Evolutionary conservation across 2,888 invertebrate species (phyloP).

Genomic region (Spatulosminthurus flaviceps): DNA sequence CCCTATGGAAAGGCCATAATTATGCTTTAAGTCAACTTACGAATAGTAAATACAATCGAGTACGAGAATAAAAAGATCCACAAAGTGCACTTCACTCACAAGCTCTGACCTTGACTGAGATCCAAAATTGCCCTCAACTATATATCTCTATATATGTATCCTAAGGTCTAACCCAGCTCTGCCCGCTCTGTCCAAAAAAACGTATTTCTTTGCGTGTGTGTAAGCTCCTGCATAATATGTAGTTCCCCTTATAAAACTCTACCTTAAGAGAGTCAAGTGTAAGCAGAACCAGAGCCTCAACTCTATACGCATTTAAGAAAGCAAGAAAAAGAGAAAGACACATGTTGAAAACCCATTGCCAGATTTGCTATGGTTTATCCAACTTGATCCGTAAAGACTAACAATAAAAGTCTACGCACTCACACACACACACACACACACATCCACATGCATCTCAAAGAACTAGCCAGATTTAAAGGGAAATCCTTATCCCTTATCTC

Average conservation of each 20-base stretch:
- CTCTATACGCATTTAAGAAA: neutral
- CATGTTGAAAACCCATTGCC: slow-evolving; percentile 38
- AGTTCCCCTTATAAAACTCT: too few species aligned
- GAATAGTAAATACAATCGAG: slow-evolving; percentile 27
- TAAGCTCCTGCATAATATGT: too few species aligned
- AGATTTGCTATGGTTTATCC: slow-evolving; percentile 38
- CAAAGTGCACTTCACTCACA: slow-evolving; percentile 36
- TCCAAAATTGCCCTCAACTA: slow-evolving; percentile 21
- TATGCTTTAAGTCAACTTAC: slow-evolving; percentile 21
- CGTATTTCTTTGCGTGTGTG: neutral
- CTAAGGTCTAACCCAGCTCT: neutral
- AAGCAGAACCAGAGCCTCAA: too few species aligned
- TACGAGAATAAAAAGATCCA: slow-evolving; percentile 28
- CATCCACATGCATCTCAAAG: neutral
- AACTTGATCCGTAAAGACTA: slow-evolving; percentile 22
- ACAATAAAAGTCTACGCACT: too few species aligned
- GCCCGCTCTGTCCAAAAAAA: neutral
- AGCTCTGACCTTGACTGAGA: slow-evolving; percentile 29
- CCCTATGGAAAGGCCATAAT: slow-evolving; percentile 19
- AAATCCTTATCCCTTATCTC: neutral
- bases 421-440: too few species aligned
- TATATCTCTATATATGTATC: neutral
- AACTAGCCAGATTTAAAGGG: slow-evolving; percentile 27
- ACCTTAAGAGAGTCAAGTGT: too few species aligned
- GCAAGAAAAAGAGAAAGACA: slow-evolving; percentile 22